Evolutionary conservation across 2,113 vertebrate species (phyloP).

Genomic region (Nothocercus nigrocapillus): DNA sequence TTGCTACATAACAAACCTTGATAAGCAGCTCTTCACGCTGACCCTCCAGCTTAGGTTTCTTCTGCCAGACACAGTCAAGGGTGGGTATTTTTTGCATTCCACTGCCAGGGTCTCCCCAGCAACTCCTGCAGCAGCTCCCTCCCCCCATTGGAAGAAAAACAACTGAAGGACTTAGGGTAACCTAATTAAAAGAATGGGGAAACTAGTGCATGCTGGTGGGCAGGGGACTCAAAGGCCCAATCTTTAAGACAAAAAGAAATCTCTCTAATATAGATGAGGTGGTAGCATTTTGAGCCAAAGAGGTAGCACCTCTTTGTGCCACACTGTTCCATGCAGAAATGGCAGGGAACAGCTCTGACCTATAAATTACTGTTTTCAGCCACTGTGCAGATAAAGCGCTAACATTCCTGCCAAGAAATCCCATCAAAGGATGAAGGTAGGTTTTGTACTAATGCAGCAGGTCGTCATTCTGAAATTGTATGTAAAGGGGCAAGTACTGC

Average conservation of each 20-base stretch:
- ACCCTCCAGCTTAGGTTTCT: constrained; percentile 87
- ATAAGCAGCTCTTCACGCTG: constrained; percentile 80
- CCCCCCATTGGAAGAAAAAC: neutral
- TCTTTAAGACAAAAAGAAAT: neutral
- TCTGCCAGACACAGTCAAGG: constrained; percentile 92
- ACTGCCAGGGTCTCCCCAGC: constrained; percentile 86
- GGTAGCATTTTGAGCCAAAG: neutral
- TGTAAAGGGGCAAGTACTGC: neutral
- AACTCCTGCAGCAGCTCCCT: constrained; percentile 76
- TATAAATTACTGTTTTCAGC: neutral
- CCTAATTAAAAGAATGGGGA: neutral
- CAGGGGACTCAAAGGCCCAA: neutral
- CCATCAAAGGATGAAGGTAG: neutral
- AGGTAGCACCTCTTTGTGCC: neutral
- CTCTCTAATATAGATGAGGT: neutral
- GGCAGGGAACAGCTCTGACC: neutral
- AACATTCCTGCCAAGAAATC: neutral
- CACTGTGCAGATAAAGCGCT: neutral
- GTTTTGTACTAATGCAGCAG: neutral
- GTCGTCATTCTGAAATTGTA: neutral
- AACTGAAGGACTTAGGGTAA: neutral
- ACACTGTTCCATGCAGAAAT: neutral
- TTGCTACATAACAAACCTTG: too few relatives aligned
- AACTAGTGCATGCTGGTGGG: neutral
- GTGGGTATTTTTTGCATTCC: constrained; percentile 89